A percentile compares a stretch with the other conserved stretches of the same genome.
These are phyloP conservation scores for Garrulus glandarius DNA, from an alignment of 2,797 vertebrate species.

Conservation along the genomic window DNA sequence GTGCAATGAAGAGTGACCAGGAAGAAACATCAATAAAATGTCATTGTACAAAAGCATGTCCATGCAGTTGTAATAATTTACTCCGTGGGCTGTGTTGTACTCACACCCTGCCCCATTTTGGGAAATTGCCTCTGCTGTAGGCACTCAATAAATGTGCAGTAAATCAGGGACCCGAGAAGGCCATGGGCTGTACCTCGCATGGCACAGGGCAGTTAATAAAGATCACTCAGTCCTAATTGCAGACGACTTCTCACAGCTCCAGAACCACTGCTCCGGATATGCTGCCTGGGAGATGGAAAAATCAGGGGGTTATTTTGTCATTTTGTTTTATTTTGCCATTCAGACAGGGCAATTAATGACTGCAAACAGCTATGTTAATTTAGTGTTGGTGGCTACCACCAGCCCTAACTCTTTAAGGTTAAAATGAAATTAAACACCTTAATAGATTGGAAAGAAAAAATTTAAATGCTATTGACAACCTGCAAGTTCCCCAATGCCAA, in stretches of 20 bases:
- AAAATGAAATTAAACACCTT: slow-evolving; percentile 68
- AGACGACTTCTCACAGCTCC: background rate
- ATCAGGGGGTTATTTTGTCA: background rate
- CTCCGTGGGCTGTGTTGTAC: background rate
- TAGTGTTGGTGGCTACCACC: background rate
- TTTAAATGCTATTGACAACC: slow-evolving; percentile 49
- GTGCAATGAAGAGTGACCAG: background rate
- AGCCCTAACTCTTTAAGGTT: slow-evolving; percentile 52
- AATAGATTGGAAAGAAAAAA: slow-evolving; percentile 47
- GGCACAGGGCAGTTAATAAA: background rate
- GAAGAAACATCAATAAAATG: background rate
- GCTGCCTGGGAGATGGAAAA: background rate
- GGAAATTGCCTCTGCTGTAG: background rate
- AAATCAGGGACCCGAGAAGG: background rate
- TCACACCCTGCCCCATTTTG: background rate
- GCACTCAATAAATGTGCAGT: background rate
- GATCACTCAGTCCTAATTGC: background rate
- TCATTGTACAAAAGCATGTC: background rate
- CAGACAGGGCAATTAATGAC: slow-evolving; percentile 52
- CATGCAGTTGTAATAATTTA: background rate
- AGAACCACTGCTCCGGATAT: background rate
- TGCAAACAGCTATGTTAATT: slow-evolving; percentile 53
- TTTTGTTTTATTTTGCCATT: background rate
- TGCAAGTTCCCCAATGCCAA: slow-evolving; percentile 15
- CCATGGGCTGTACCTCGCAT: background rate